Evolutionary conservation across 2,888 invertebrate species (phyloP).

Genomic region (Fragum fragum): DNA sequence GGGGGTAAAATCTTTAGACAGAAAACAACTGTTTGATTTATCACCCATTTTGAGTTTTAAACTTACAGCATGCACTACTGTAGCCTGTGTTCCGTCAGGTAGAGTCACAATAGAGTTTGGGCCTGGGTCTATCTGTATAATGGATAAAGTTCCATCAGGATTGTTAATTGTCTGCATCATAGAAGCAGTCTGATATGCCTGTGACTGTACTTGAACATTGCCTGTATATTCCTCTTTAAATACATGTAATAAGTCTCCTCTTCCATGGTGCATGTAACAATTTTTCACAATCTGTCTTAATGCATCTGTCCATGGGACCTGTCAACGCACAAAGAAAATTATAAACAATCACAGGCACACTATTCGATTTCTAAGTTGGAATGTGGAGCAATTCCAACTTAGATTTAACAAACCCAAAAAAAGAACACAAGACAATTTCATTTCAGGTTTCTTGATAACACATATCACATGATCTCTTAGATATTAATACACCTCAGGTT

Average conservation of each 20-base stretch:
- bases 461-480: too few species aligned
- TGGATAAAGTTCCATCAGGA: constrained; percentile 97
- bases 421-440: too few species aligned
- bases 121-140: constrained; percentile 92
- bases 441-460: too few species aligned
- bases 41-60: too few species aligned
- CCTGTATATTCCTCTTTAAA: constrained; percentile 90
- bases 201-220: constrained; percentile 38
- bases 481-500: too few species aligned
- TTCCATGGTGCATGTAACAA: constrained; percentile 98
- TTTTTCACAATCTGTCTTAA: constrained; percentile 98
- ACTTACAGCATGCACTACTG: constrained; percentile 89
- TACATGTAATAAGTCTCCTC: constrained; percentile 97
- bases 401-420: too few species aligned
- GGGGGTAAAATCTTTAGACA: too few species aligned
- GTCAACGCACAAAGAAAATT: too few species aligned
- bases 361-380: too few species aligned
- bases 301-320: constrained; percentile 99
- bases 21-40: too few species aligned
- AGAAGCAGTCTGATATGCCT: constrained; percentile 89
- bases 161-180: constrained; percentile 98
- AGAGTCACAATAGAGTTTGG: constrained; percentile 92
- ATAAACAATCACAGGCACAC: too few species aligned
- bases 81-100: constrained; percentile 96
- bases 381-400: too few species aligned